Base-by-base conservation (phyloP, 2,888 invertebrate genomes). In the Drosophila stalkeri region DNA sequence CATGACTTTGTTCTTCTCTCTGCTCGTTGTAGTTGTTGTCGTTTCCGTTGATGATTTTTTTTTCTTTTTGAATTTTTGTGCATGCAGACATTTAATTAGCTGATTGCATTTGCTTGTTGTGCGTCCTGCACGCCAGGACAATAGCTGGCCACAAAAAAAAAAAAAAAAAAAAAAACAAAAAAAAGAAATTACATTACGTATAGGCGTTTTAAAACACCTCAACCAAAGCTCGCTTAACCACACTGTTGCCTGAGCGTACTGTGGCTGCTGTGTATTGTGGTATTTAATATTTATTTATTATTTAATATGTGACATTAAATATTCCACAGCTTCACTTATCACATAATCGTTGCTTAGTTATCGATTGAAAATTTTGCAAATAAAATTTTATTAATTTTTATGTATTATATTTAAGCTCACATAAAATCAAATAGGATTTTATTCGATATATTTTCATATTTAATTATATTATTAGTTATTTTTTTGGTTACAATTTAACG, bases 61-160 rank as follows among this genome's bases (percentile, higher is more conserved):
- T 64, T 51, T 54, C 44, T 62, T 64, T 20, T 51, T 64, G 27
- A 27, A 27, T 39, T 23, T 27, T 39, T 39, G 3, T 72, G 89
- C 86, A 87, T 89, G 89, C 71, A 54, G 57, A 41, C 63, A 64
- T 68, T 76, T 79, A 83, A 81, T 85, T 89, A 84, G 84, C 67
- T 76, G 71, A 87, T 77, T 87, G 90, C 88, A 81, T 70, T 74
- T 66, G 59, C 73, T 72, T 72, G 73, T 72, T 70, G 60, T 73
- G 72, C 55, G 23, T 37, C 46, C 56, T 66, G 69, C 64, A 41
- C n/a, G 46, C 47, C 61, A 60, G 72, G 67, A 72, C 67, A 76
- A 67, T 63, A 65, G 75, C 75, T 65, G 64, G 57, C 23, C 61
- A 56, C 59, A 37, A 43, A 46, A 56, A 52, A 41, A 31, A 47